Percentiles rank a stretch among this genome's conserved stretches.
phyloP scores from a whole-genome alignment of 2,113 vertebrate species.

The Otocyon megalotis region DNA sequence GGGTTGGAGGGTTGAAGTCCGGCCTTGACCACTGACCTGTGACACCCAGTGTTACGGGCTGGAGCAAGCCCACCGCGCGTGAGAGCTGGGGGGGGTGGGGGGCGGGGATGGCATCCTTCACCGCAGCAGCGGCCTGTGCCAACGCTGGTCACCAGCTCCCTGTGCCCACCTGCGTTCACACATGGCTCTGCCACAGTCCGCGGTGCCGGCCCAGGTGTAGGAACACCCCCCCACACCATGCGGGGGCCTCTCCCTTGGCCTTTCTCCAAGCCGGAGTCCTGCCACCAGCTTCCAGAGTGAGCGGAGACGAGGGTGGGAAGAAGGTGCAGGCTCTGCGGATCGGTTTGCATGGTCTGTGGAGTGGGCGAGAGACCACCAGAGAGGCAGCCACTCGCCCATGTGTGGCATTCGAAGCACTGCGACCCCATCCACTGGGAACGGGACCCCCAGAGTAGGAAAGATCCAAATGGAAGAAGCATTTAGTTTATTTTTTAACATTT shows the following conservation, averaged over 20 bases:
- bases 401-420: neutral
- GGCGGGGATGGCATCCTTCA: accelerated
- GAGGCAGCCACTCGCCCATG: neutral
- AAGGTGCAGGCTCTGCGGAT: neutral
- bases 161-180: neutral
- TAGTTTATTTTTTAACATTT: too few species aligned
- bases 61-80: neutral
- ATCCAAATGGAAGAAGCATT: neutral
- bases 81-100: neutral
- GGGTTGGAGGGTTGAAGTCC: neutral
- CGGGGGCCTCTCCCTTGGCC: neutral
- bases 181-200: neutral
- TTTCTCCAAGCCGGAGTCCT: neutral
- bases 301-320: neutral
- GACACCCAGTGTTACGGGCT: accelerated
- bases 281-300: neutral
- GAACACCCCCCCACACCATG: neutral
- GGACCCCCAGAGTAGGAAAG: too few species aligned
- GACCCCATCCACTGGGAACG: neutral
- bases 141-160: neutral
- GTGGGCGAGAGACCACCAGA: neutral
- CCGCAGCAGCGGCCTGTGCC: too few species aligned
- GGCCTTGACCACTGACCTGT: neutral
- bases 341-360: too few species aligned
- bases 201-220: neutral